Conservation (phyloP, 1,140 invertebrate species). For the Mya arenaria region DNA sequence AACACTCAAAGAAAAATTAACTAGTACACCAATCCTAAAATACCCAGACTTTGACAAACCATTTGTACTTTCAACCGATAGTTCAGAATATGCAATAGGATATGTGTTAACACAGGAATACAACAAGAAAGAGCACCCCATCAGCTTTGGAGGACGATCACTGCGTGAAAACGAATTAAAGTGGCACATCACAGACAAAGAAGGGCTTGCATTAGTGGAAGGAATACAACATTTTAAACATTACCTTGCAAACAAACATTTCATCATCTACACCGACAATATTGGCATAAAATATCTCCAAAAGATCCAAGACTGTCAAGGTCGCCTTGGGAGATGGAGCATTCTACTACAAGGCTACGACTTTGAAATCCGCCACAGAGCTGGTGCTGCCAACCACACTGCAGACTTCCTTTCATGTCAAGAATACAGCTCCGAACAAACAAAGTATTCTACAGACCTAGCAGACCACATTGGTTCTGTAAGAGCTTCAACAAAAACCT, state of each 20-base stretch:
- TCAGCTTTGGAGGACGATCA: conserved; percentile 58
- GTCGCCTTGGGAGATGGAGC: conserved; percentile 36
- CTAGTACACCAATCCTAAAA: conserved; percentile 51
- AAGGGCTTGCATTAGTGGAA: conserved; percentile 42
- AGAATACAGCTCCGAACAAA: no score
- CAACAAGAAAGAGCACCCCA: conserved; percentile 31
- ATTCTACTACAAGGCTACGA: conserved; percentile 29
- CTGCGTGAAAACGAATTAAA: conserved; percentile 32
- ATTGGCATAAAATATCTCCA: conserved; percentile 33
- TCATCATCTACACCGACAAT: conserved; percentile 46
- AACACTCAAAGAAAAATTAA: conserved; percentile 54
- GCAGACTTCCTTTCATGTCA: conserved; percentile 24
- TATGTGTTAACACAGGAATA: conserved; percentile 54
- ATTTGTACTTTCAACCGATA: conserved; percentile 64
- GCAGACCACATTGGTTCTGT: no score
- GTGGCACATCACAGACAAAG: conserved; percentile 46
- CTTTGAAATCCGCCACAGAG: conserved; percentile 15
- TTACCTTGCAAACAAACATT: conserved; percentile 35
- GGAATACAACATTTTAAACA: conserved; percentile 23
- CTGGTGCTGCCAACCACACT: neutral
- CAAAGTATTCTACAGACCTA: no score
- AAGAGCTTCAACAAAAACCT: no score
- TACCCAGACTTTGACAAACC: conserved; percentile 48
- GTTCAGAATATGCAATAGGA: conserved; percentile 38
- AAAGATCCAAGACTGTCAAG: neutral